Base-by-base conservation (phyloP, 2,888 invertebrate species). In the Drosophila tripunctata region DNA sequence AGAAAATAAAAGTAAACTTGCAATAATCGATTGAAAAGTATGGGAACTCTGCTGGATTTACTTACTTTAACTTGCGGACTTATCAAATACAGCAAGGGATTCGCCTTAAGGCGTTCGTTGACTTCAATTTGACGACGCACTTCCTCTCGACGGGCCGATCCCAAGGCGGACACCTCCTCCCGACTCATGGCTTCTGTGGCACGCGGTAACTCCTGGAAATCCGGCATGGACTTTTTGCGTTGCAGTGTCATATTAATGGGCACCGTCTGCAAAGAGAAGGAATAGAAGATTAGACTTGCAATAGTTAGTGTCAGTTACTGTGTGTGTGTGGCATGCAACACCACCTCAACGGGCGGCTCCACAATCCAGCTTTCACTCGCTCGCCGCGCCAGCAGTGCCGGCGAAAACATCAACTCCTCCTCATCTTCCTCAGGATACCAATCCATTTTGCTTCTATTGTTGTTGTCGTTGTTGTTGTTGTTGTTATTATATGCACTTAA, bases 11-110 rank as follows among this genome's bases (percentile, higher is more conserved):
- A 38, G 36, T n/a, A 15, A 4, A 3, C 3, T 17, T 36, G 14
- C 14, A 22, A 12, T 3, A 15, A 12, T 12, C 17, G 24, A 2
- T 12, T 14, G 15, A 15, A 24, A 4, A 27, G 12, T 12, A n/a
- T n/a, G n/a, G n/a, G n/a, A n/a, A n/a, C 2, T 54, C 12, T n/a
- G 5, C 17, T 31, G 5, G 21, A 27, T 19, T n/a, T 2, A 91
- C 93, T 93, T 92, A 98, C 98, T 96, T 97, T 97, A 88, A 98
- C 96, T 94, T 97, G 96, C 90, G 98, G 98, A 95, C 97, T 98
- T 94, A 97, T 95, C 92, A 99, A 94, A 92, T 98, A 98, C 88
- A 98, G 94, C 89, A 99, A 94, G 88, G 98, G 98, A 93, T 98
- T 98, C 90, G 97, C 97, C 91, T 97, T 94, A 85, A 98, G 94